Evolutionary conservation across 2,797 vertebrate genomes (phyloP).

Genomic region (Salmo trutta): DNA sequence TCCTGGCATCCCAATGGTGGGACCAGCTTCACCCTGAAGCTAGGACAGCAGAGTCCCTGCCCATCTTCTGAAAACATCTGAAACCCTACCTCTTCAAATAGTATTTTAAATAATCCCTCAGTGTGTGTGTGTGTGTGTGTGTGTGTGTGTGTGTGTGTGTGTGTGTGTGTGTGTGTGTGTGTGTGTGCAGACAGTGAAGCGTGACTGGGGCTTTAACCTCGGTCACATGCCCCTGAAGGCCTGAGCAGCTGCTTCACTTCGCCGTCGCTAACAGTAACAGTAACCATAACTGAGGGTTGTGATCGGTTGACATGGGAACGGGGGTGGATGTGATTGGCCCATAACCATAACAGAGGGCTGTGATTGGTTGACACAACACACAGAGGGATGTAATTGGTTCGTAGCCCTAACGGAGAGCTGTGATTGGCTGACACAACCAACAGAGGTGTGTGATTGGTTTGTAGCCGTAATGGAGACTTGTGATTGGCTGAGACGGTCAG

Average conservation of each 20-base stretch:
- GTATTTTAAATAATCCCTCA: too few relatives aligned
- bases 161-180: constrained; percentile 1
- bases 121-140: not conserved
- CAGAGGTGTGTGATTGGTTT: not conserved
- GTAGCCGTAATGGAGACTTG: too few relatives aligned
- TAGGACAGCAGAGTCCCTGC: too few relatives aligned
- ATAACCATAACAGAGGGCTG: constrained; percentile 3
- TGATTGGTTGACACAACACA: not conserved
- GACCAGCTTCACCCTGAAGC: too few relatives aligned
- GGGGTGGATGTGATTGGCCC: not conserved
- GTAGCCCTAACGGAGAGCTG: not conserved
- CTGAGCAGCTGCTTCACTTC: constrained; percentile 30
- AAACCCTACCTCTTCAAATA: too few relatives aligned
- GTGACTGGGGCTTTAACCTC: constrained; percentile 67
- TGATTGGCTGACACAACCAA: constrained; percentile 11
- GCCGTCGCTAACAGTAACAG: constrained; percentile 18
- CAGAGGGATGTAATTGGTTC: not conserved
- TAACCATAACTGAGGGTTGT: not conserved
- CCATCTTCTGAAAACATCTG: too few relatives aligned
- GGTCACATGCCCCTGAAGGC: constrained; percentile 48
- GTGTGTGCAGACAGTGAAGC: constrained; percentile 24
- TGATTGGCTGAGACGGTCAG: too few relatives aligned
- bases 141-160: constrained; percentile 6
- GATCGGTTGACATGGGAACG: not conserved
- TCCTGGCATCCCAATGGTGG: too few relatives aligned